Evolutionary conservation across 2,888 invertebrate genomes (phyloP).

Genomic region (Argynnis bischoffii): DNA sequence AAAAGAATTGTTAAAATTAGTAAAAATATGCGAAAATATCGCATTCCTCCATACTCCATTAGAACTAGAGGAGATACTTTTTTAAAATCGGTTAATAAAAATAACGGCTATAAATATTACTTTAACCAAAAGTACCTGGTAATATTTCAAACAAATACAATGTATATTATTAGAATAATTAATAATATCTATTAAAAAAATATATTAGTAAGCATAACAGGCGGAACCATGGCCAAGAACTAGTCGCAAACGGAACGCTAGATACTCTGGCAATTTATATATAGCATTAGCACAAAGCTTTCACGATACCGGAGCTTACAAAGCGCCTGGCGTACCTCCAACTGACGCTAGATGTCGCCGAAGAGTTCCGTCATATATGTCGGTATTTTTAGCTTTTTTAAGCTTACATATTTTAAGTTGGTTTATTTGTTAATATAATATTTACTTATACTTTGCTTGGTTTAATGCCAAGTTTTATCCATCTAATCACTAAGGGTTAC

Average conservation of each 20-base stretch:
- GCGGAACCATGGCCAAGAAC: slow-evolving; percentile 16
- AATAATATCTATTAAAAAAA: neutral
- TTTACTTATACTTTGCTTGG: neutral
- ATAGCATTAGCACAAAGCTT: slow-evolving; percentile 52
- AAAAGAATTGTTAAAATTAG: too few species aligned
- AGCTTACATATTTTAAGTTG: slow-evolving; percentile 2
- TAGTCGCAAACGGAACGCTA: slow-evolving; percentile 29
- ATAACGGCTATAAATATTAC: too few species aligned
- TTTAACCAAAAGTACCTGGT: too few species aligned
- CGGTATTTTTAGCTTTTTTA: slow-evolving; percentile 17
- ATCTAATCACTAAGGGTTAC: too few species aligned
- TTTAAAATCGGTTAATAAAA: too few species aligned
- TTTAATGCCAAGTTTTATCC: too few species aligned
- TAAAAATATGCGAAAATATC: too few species aligned
- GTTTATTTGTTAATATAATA: neutral
- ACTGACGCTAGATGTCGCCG: slow-evolving; percentile 60
- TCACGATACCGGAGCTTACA: slow-evolving; percentile 65
- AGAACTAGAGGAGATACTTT: too few species aligned
- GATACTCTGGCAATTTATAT: slow-evolving; percentile 44
- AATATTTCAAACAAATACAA: too few species aligned
- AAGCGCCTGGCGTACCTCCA: slow-evolving; percentile 68
- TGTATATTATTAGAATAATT: too few species aligned
- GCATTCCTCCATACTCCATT: too few species aligned
- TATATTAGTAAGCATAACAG: slow-evolving; percentile 17
- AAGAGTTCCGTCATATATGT: slow-evolving; percentile 32